Conservation (phyloP, 2,113 vertebrate genomes). For the Anguilla rostrata region DNA sequence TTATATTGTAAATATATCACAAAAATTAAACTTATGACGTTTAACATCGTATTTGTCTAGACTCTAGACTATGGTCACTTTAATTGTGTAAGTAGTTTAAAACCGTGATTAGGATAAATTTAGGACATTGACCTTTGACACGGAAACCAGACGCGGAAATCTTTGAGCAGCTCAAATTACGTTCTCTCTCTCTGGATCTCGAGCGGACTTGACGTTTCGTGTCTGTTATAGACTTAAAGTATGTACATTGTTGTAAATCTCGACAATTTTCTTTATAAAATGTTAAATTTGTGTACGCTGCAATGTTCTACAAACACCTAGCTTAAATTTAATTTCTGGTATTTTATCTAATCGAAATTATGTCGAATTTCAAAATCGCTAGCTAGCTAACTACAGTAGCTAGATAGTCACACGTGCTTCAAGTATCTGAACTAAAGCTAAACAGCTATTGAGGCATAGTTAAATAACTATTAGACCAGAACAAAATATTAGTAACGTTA, state of each 20-base stretch:
- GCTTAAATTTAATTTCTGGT: not conserved
- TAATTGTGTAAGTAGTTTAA: not conserved
- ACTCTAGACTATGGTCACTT: not conserved
- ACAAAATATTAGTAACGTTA: no score
- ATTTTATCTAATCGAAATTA: not conserved
- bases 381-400: no score
- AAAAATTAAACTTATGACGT: not conserved
- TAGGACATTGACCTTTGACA: not conserved
- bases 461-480: no score
- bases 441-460: no score
- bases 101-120: not conserved
- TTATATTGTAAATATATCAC: not conserved
- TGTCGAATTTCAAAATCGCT: no score
- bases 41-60: not conserved
- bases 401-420: no score
- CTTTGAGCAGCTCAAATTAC: not conserved
- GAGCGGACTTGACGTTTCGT: constrained; percentile 81
- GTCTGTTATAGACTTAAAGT: constrained; percentile 82
- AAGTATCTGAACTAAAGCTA: no score
- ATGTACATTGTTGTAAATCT: constrained; percentile 43
- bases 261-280: rapidly evolving
- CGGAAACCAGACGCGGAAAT: not conserved
- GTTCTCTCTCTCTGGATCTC: constrained; percentile 54
- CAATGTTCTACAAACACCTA: not conserved
- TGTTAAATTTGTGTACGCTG: not conserved